phyloP scores from a whole-genome alignment of 2,888 invertebrate genomes.

The Drosophila pegasa region DNA sequence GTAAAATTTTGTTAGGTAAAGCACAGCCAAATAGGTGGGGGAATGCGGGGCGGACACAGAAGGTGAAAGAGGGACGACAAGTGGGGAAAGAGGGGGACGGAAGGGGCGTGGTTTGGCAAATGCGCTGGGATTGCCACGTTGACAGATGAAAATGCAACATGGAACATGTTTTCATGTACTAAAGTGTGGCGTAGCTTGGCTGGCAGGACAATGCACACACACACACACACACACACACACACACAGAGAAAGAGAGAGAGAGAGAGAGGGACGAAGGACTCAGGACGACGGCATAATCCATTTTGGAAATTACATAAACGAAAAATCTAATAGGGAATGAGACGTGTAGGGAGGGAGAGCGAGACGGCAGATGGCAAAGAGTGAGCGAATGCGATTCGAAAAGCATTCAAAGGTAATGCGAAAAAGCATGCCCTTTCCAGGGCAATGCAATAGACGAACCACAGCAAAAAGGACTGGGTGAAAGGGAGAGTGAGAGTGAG shows the following conservation, averaged over 20 bases:
- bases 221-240: slow-evolving; percentile 11
- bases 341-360: neutral
- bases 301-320: slow-evolving; percentile 63
- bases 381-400: slow-evolving; percentile 3
- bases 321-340: slow-evolving; percentile 21
- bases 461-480: neutral
- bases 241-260: neutral
- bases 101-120: slow-evolving; percentile 8
- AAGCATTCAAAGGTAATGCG: slow-evolving; percentile 24
- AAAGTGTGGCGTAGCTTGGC: slow-evolving; percentile 30
- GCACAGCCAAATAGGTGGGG: neutral
- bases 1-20: slow-evolving; percentile 19
- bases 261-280: neutral
- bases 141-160: slow-evolving; percentile 51
- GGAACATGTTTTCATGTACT: slow-evolving; percentile 37
- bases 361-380: neutral
- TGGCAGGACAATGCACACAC: slow-evolving; percentile 38
- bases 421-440: slow-evolving; percentile 37
- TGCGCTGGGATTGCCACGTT: slow-evolving; percentile 44
- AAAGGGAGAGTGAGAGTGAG: neutral
- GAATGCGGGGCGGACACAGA: neutral
- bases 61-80: neutral
- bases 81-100: neutral
- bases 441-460: slow-evolving; percentile 1
- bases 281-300: slow-evolving; percentile 49